Base-by-base conservation (phyloP, 2,113 vertebrate genomes). In the Nematolebias whitei region DNA sequence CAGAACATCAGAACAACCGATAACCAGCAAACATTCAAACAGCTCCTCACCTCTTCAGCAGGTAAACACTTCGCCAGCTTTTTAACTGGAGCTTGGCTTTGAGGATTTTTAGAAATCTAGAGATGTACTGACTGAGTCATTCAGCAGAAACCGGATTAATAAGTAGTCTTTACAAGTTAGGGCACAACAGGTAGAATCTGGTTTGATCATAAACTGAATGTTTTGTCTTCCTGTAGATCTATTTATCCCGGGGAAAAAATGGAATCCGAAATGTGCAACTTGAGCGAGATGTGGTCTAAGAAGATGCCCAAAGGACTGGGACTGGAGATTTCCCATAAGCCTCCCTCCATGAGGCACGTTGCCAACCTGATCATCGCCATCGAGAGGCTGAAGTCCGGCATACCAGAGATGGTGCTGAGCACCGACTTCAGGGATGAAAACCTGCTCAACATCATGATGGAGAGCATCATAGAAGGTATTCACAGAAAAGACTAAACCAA, bases 291-390 rank as follows among this genome's bases (percentile, higher is more conserved):
- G 38, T 71, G 68, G 63, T 19, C 49, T 22, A 2, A 32, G 29
- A 45, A 53, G 59, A 41, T 90, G 75, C 71, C 87, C 0, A 0
- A 65, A 15, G 88, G 85, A 1, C 15, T 90, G 71, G 22, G 77
- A 20, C 3, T 89, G 69, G 57, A 90, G 50, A 48, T 90, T 5
- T 59, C 57, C 22, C 63, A 78, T 2, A 85, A 89, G 24, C 85
- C 87, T 0, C 12, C 68, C 48, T 82, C 62, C 1, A 74, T 91
- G 86, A 85, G 0, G 40, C 13, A 11, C 0, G 76, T 90, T 1
- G 87, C 49, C 45, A 82, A 87, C 78, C 80, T 92, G 38, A 65
- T 92, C 67, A 64, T 88, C 7, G 83, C 86, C 70, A 48, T 85
- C 18, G 85, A 89, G 65, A 71, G 78, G 62, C 45, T 91, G 5